Percentiles rank a stretch among this genome's conserved stretches.
Evolutionary conservation across 1,140 invertebrate species (phyloP).

Genomic region (Cecropterus lyciades): DNA sequence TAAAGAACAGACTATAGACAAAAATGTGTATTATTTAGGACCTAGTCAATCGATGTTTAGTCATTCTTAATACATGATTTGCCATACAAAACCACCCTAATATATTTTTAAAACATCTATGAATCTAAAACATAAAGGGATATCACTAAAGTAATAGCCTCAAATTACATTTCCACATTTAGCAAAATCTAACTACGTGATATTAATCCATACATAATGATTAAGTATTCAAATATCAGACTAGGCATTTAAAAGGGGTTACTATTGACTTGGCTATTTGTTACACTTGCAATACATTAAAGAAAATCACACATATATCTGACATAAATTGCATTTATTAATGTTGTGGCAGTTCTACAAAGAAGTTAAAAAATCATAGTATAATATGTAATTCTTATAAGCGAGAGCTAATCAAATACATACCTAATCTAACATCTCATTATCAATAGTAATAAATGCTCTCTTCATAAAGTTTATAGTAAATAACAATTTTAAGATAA

Average conservation of each 20-base stretch:
- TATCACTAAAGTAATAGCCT: constrained; percentile 10
- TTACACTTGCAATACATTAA: constrained; percentile 5
- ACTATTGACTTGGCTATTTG: constrained; percentile 22
- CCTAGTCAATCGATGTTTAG: constrained; percentile 2
- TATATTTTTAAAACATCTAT: background rate
- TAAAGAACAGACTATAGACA: background rate
- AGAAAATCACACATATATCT: background rate
- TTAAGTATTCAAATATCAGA: constrained; percentile 50
- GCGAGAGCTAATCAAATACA: constrained; percentile 19
- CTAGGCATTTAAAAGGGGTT: constrained; percentile 42
- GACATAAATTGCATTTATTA: background rate
- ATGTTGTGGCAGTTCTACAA: background rate
- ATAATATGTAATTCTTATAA: background rate
- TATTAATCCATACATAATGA: background rate
- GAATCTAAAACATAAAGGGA: background rate
- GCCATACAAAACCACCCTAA: background rate
- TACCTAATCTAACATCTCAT: constrained; percentile 15
- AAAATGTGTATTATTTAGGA: background rate
- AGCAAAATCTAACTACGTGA: constrained; percentile 1
- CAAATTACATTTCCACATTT: background rate
- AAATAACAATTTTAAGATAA: constrained; percentile 3
- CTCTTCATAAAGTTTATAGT: constrained; percentile 18
- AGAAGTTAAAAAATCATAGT: background rate
- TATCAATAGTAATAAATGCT: constrained; percentile 28
- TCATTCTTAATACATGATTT: background rate